Base-by-base conservation (phyloP, 2,113 vertebrate genomes). In the Pomatostomus ruficeps region DNA sequence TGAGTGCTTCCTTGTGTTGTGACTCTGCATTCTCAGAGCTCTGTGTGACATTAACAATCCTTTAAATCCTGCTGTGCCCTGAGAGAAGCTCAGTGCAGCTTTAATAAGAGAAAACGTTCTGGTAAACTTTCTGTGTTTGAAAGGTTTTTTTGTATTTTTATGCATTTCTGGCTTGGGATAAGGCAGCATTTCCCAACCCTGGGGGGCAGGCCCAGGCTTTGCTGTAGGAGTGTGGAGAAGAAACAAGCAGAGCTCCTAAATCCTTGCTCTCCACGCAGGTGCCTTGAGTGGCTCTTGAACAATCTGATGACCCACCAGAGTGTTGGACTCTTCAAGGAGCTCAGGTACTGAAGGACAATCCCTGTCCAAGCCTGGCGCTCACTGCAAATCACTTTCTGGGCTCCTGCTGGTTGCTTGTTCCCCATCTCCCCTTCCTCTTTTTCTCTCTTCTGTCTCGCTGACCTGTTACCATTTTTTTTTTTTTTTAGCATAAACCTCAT, bases 251-350 rank as follows among this genome's bases (percentile, higher is more conserved):
- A 51, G 7, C 7, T 59, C 29, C 38, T 88, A 11, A 93, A 15
- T 89, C 8, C 18, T 80, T 84, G 74, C 22, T 97, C 96, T 92
- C 95, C 26, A 52, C 95, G 48, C 77, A 99, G 99, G 98, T 99
- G 99, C 97, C 98, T 99, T 66, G 99, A 99, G 87, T 99, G 99
- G 99, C 99, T 99, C 91, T 98, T 99, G 76, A 99, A 99, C 96
- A 99, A 99, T 97, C 97, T 99, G 82, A 99, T 99, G 99, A 99
- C 99, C 25, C 99, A 99, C 95, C 99, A 99, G 96, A 99, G 99
- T 48, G 98, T 99, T 17, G 99, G 99, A 35, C 98, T 99, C 85
- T 98, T 99, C 98, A 99, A 99, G 97, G 99, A 99, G 90, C 98
- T 99, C 65, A 99, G 99, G 99, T 99, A 98, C 83, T 92, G 28